Base-by-base conservation (phyloP, 2,113 vertebrate species). In the Synodontis membranacea region DNA sequence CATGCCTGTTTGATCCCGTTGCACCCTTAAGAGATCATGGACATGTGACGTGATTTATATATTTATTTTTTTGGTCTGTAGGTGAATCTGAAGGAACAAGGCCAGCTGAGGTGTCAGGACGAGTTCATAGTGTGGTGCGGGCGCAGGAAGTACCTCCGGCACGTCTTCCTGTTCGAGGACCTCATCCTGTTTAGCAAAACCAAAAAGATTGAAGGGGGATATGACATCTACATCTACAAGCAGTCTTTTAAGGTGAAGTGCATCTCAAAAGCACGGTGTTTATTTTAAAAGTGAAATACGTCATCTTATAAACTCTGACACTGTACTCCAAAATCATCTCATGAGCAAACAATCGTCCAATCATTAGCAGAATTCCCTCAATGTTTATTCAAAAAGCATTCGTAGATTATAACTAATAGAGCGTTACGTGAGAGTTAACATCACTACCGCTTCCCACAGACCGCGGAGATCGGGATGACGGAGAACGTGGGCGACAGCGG, bases 101-200 rank as follows among this genome's bases (percentile, higher is more conserved):
- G 96, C 44, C 95, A 95, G 50, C 94, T 97, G 78, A 92, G 94
- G 82, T 95, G 95, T 91, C 96, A 96, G 92, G 96, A 96, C 25
- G 96, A 96, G 93, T 96, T 97, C 90, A 93, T 95, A 12, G 92
- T 97, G 68, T 96, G 93, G 92, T 96, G 96, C n/a, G 95, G 96
- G 75, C 95, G 96, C 31, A 96, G 92, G 90, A 97, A 96, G 89
- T 95, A 94, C 89, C 94, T 96, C 74, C 94, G 96, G 9, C 95
- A 95, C 0, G 93, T 97, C 88, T 96, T 97, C 90, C 94, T 97
- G 85, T 97, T 97, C 66, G 96, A 97, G 85, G 96, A 96, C 83
- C 96, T 97, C 86, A 95, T 97, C 91, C 95, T 97, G 78, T 96
- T 97, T 89, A 97, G 96, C 91, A 96, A 96, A 93, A 96, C 95